phyloP scores from a whole-genome alignment of 2,888 invertebrate genomes.

The Phyto melanocephala region DNA sequence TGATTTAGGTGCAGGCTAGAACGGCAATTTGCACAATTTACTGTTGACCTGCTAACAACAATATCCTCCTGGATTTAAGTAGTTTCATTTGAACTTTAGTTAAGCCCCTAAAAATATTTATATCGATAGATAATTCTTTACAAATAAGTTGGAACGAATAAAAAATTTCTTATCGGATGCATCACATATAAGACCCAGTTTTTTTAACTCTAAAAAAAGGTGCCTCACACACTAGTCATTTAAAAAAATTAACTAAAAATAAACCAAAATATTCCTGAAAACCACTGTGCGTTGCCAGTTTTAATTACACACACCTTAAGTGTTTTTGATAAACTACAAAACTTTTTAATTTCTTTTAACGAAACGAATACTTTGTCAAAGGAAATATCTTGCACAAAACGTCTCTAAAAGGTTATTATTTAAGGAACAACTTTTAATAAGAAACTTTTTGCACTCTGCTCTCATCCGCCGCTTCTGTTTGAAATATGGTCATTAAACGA shows the following conservation, averaged over 20 bases:
- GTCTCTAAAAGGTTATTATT: constrained; percentile 8
- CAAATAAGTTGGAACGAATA: no score
- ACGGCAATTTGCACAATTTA: no score
- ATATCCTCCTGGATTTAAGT: no score
- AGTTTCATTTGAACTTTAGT: no score
- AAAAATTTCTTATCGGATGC: no score
- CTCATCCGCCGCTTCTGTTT: no score
- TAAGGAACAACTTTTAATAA: constrained; percentile 2
- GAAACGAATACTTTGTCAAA: constrained; percentile 18
- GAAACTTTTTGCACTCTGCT: neutral
- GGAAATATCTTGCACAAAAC: constrained; percentile 3
- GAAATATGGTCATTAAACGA: neutral
- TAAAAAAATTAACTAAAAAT: neutral
- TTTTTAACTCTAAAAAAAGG: no score
- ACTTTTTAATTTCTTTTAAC: constrained; percentile 30
- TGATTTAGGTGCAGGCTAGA: no score
- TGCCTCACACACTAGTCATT: neutral
- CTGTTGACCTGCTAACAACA: no score
- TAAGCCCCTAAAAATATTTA: no score
- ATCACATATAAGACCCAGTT: no score
- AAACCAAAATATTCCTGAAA: neutral
- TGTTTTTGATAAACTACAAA: constrained; percentile 51
- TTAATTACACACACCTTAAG: constrained; percentile 33
- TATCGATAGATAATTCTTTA: no score
- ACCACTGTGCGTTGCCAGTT: constrained; percentile 30